Evolutionary conservation across 2,888 invertebrate genomes (phyloP).

Genomic region (Xestobium rufovillosum): DNA sequence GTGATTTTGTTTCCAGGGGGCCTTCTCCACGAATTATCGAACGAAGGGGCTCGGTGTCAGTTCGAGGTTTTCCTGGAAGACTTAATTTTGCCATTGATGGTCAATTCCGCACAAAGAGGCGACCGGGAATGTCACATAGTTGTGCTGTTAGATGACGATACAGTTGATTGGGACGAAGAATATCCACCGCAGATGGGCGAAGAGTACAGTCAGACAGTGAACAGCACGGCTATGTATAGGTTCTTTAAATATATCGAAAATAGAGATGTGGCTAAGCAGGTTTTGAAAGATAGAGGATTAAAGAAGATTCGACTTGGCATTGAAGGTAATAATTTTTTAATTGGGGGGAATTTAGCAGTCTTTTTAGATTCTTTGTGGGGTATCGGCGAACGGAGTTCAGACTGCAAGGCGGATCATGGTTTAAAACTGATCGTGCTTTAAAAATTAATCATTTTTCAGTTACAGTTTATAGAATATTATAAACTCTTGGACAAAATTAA

Average conservation of each 20-base stretch:
- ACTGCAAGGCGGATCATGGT: no score
- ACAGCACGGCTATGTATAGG: slow-evolving; percentile 90
- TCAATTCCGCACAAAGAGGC: slow-evolving; percentile 84
- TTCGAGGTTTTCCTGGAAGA: slow-evolving; percentile 95
- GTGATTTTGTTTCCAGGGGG: slow-evolving; percentile 55
- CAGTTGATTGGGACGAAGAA: slow-evolving; percentile 96
- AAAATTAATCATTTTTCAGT: no score
- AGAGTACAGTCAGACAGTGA: slow-evolving; percentile 95
- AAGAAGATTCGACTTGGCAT: slow-evolving; percentile 99
- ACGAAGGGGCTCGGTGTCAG: slow-evolving; percentile 97
- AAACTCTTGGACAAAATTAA: no score
- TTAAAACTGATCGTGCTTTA: no score
- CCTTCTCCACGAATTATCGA: slow-evolving; percentile 93
- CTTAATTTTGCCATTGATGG: slow-evolving; percentile 93
- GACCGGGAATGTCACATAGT: slow-evolving; percentile 98
- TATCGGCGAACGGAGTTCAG: no score
- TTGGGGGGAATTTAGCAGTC: no score
- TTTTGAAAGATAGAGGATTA: slow-evolving; percentile 95
- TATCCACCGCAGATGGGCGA: slow-evolving; percentile 99
- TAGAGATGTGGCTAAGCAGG: slow-evolving; percentile 97
- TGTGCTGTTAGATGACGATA: slow-evolving; percentile 91
- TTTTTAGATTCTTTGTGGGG: no score
- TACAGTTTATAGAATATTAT: no score
- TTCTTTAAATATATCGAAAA: slow-evolving; percentile 99
- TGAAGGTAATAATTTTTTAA: no score